Base-by-base conservation (phyloP, 2,888 invertebrate species). In the Clusia tigrina region DNA sequence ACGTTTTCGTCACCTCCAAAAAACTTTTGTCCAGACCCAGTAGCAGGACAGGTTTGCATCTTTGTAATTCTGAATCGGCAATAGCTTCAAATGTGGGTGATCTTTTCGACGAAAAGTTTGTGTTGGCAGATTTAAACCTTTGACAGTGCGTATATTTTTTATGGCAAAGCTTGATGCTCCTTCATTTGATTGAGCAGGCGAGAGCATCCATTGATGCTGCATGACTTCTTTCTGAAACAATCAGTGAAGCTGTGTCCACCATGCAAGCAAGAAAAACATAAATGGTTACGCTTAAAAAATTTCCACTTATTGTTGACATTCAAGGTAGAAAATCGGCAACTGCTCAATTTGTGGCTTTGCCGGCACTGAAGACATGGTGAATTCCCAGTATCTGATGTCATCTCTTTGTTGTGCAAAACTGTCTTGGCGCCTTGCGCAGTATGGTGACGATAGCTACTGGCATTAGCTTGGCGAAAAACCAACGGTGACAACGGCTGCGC, bases 111-210 rank as follows among this genome's bases (percentile, higher is more conserved):
- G 18, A 15, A 48, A 48, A 6, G 48, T 9, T 20, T 48, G 48
- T 18, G 48, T 20, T 20, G 48, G 48, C 48, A 48, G 48, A 48
- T 48, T 48, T 20, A 48, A 20, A 5, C 18, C 22, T 48, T 22
- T 48, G 18, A 48, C 48, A 2, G 48, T 48, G 2, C 48, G 3
- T 20, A 42, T 42, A n/a, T 42, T 42, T 42, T 42, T 42, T n/a
- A 42, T 22, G 18, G 2, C 48, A 6, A 6, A 20, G 9, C 22
- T 18, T 20, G 20, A 48, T 15, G 48, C 18, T 9, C 48, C 48
- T 20, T 48, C 48, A 15, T 48, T 32, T 48, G 3, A 22, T 26
- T n/a, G 48, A 25, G 26, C 25, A 69, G 23, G 37, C 60, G 67
- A 62, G 62, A 59, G 32, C 59, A 59, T 2, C 53, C 52, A 59